Evolutionary conservation across 64 coral and sea anemone species (phyloP).

Genomic region (Dendrophyllia cribrosa): DNA sequence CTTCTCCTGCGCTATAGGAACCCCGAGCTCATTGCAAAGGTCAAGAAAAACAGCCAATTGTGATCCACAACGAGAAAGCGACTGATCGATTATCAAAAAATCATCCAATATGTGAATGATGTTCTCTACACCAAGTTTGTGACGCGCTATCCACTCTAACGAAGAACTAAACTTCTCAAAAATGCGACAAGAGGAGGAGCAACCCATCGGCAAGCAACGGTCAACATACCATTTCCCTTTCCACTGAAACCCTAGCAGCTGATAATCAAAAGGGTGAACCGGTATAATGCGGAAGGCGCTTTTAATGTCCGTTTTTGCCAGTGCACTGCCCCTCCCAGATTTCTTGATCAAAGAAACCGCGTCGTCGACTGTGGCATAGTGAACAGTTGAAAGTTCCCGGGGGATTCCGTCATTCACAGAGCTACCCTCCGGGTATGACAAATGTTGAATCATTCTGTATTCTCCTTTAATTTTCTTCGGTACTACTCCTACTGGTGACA

Average conservation of each 20-base stretch:
- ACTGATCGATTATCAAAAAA: constrained; percentile 7
- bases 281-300: neutral
- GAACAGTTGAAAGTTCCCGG: neutral
- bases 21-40: too few relatives aligned
- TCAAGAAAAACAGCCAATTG: too few relatives aligned
- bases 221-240: too few relatives aligned
- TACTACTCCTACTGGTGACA: neutral
- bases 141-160: too few relatives aligned
- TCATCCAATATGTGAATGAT: neutral
- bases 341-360: constrained; percentile 8
- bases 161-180: too few relatives aligned
- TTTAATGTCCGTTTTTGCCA: constrained; percentile 24
- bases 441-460: neutral
- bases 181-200: too few relatives aligned
- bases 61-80: neutral
- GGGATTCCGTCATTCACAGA: neutral
- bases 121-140: too few relatives aligned
- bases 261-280: neutral
- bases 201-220: too few relatives aligned
- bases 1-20: too few relatives aligned
- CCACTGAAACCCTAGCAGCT: too few relatives aligned
- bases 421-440: too few relatives aligned
- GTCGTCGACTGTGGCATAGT: constrained; percentile 13
- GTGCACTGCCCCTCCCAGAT: neutral
- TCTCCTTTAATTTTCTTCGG: constrained; percentile 5